Base-by-base conservation (phyloP, 1,140 invertebrate species). In the Potamilus streckersoni region DNA sequence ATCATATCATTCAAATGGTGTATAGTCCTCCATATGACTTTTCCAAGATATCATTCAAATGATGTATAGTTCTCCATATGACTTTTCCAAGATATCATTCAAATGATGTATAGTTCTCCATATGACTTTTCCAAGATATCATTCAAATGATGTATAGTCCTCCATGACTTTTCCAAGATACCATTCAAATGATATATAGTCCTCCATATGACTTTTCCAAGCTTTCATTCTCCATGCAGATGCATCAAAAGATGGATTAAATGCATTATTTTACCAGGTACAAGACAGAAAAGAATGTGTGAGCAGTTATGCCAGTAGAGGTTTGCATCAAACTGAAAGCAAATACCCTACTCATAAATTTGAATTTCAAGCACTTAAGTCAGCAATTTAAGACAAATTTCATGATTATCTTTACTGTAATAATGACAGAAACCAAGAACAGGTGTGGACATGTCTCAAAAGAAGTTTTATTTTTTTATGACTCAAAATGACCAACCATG, bases 241-340 rank as follows among this genome's bases (percentile, higher is more conserved):
- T 71, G 81, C 73, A 23, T 78, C 70, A 60, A 31, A 71, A 23
- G 15, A 17, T 27, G 82, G 76, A 14, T 23, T 87, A 15, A 85
- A 84, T 17, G 82, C 80, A 15, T 84, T 85, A n/a, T 2, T 73
- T 88, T 19, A 80, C 73, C 16, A 85, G 86, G 74, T 49, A 61
- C n/a, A 72, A 82, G 59, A 71, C 82, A 12, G 77, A 60, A 61
- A 68, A 19, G 70, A 79, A 64, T 55, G 73, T 16, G 78, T 80
- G 0, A 78, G 85, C 15, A 78, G 80, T 1, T 76, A 81, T 73
- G 74, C 71, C 17, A 76, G 72, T 20, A 59, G 71, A 38, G 66
- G 73, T 14, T 56, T 81, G 17, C 59, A 17, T 2, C 20, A 19
- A 61, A 71, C 60, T 55, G 70, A 81, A 23, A 23, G 60, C 16